Base-by-base conservation (phyloP, 2,113 vertebrate species). In the Muntiacus reevesi region DNA sequence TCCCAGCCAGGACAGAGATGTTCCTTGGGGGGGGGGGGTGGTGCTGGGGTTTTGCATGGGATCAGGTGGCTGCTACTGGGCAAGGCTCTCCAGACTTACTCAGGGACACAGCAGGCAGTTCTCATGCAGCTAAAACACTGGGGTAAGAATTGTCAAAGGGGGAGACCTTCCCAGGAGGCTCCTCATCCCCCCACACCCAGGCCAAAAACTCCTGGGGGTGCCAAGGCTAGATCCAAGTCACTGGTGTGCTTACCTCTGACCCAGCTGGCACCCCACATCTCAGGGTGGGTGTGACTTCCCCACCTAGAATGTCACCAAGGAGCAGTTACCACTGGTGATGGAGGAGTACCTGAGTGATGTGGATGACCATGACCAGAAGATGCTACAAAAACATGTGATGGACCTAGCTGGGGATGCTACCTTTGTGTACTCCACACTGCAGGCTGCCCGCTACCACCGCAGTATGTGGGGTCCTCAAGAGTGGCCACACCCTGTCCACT, bases 301-400 rank as follows among this genome's bases (percentile, higher is more conserved):
- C 30, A 19, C 36, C 15, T 74, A 97, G 97, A 96, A 97, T 83
- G 67, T 97, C 84, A 97, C 97, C n/a, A 97, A 94, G 62, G 87
- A 97, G 43, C 96, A 97, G 60, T 17, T 97, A 57, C 97, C 98
- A 74, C 15, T 54, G 28, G 40, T 98, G 55, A 0, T 95, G 4
- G 97, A 99, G 55, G 98, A 99, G 67, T 99, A 99, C 92, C 33
- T 99, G n/a, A 99, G 99, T 87, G 94, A 95, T 8, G 96, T 98
- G 9, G 91, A 98, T 50, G 98, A 99, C 88, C 97, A 33, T 6
- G 45, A 97, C 52, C 89, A 55, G 94, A 97, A 92, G 92, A 98
- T 98, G 95, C 97, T 99, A 19, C 97, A 98, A 96, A 98, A 99
- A 3, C 57, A 2, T 3, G 96, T 99, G 47, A 91, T 98, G 54